Percentiles rank a stretch among this genome's conserved stretches.
phyloP scores from a whole-genome alignment of 2,797 vertebrate species.

The Vespertilio murinus region DNA sequence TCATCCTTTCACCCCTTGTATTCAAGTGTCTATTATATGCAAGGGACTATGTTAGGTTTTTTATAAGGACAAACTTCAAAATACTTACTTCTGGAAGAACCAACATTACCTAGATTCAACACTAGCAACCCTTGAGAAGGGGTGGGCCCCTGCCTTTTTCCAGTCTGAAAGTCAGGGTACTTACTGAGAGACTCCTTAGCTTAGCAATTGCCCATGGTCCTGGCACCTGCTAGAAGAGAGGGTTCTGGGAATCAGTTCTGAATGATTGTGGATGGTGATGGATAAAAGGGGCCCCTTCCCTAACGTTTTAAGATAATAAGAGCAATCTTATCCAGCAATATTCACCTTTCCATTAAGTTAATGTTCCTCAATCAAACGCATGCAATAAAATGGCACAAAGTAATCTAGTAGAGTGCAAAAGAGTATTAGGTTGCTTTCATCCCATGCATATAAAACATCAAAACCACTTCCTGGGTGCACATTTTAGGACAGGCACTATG shows the following conservation, averaged over 20 bases:
- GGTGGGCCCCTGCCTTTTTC: background rate
- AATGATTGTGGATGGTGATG: background rate
- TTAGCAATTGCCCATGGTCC: background rate
- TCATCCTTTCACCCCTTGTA: background rate
- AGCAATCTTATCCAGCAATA: background rate
- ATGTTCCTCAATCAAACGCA: background rate
- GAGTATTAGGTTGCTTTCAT: background rate
- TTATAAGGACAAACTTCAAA: background rate
- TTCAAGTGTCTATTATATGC: background rate
- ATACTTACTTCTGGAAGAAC: background rate
- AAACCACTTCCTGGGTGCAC: background rate
- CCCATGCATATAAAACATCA: background rate
- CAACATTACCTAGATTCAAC: background rate
- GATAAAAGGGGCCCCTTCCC: background rate
- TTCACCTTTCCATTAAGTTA: background rate
- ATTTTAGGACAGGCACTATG: background rate
- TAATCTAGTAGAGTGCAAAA: background rate
- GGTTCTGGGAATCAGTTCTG: background rate
- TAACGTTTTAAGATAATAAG: background rate
- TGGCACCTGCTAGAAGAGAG: background rate
- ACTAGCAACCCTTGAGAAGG: background rate
- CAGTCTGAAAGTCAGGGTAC: background rate
- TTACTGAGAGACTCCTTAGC: background rate
- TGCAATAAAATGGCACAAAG: background rate
- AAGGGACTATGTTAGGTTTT: background rate